Evolutionary conservation across 2,113 vertebrate species (phyloP), one percentile per base, ranked within the genome.

Genomic region (Rutilus rutilus): DNA sequence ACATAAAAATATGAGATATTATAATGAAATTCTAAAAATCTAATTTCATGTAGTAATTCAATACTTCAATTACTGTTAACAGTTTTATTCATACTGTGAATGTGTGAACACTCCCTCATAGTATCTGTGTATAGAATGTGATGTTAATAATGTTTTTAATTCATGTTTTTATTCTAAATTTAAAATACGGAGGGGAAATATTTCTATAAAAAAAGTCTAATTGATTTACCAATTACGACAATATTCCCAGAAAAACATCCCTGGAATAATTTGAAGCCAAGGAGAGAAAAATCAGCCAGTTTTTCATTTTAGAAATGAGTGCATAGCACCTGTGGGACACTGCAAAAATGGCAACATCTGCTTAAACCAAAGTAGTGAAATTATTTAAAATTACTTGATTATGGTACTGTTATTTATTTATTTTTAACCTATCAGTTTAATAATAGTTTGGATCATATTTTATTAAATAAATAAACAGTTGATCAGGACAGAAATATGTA

Each of bases 281-380:
- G 19, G 6, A 57, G 15, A 17, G 30, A 69, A 69, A 21, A 36
- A 36, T 57, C 54, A 1, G 54, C 19, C 6, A 57, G 6, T 57
- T 57, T 21, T 8, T 57, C 54, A 23, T 57, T 23, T 57, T 7
- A 57, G 54, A 57, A 57, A 57, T 57, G 0, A 23, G 6, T 57
- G 54, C 19, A 57, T 57, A 3, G 54, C 19, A 57, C 19, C 6
- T 57, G 17, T 19, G 6, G 50, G 50, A 52, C 50, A 5, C 9
- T 11, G 33, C 9, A 71, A 10, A 23, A 71, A 71, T 71, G 19
- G 19, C 33, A 71, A 39, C 67, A 71, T n/a, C 36, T 42, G 67
- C 67, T 71, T 4, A 71, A 71, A 71, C 36, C 21, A 42, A 73
- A 73, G 36, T 42, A n/a, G 67, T 23, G 67, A 42, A 71, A 71